Base-by-base conservation (phyloP, 2,888 invertebrate genomes). In the Lasioglossum figueresi region DNA sequence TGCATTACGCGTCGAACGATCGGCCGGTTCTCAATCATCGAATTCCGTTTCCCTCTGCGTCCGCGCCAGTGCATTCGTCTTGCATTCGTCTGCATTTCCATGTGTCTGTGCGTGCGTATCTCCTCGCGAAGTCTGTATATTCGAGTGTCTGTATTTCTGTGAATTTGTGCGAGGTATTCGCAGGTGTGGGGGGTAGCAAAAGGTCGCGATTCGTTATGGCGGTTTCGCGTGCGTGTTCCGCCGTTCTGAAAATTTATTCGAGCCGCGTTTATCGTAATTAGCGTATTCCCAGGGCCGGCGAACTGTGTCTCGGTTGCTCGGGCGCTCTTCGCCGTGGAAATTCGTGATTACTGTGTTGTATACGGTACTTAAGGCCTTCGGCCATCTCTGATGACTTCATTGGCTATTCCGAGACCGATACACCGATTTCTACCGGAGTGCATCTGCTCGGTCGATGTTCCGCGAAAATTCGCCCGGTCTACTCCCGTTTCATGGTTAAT, bases 1-100 rank as follows among this genome's bases (percentile, higher is more conserved):
- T 84, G 48, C 78, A 83, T 84, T 84, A 79, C 74, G 43, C 73
- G 68, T 77, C 83, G 48, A 75, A 84, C 59, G 84, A 83, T 75
- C 84, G 63, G 59, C 45, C 45, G 34, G 59, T n/a, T 83, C 40
- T 75, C 84, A 78, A 84, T 84, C 84, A 71, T 79, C 48, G 43
- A 27, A 59, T n/a, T 63, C 84, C 78, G 45, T 63, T 79, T 84
- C 79, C 74, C 75, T 79, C 34, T 31, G 59, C 59, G 27, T 5
- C 27, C 2, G 59, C 14, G n/a, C n/a, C 27, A 5, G 59, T 31
- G 59, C 27, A 23, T 27, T 12, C 27, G 27, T 27, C 59, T 59
- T 52, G 52, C 52, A 1, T 52, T 52, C 23, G 52, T 52, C 23
- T 23, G 52, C 52, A n/a, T 10, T n/a, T 52, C 23, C 10, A 10